Evolutionary conservation across 92 coral and sea anemone genomes (phyloP).

Genomic region (Anthopleura xanthogrammica): DNA sequence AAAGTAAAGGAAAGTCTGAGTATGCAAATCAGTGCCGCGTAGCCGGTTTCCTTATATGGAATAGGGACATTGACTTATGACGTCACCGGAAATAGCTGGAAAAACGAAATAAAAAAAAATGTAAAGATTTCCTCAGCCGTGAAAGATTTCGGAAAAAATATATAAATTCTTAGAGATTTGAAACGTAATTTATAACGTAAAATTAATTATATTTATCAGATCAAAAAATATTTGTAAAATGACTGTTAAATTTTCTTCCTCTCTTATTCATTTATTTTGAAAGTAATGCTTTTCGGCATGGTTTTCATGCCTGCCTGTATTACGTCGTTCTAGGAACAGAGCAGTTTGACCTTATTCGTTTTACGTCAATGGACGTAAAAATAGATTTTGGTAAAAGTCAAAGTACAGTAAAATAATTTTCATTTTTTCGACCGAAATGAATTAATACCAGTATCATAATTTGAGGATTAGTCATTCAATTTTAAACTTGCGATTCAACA

Average conservation of each 20-base stretch:
- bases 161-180: too few species aligned
- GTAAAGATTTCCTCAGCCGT: not conserved
- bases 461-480: not conserved
- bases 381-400: not conserved
- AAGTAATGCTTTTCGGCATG: too few species aligned
- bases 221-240: too few species aligned
- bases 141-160: too few species aligned
- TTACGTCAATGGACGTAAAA: not conserved
- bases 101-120: not conserved
- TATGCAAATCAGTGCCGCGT: conserved; percentile 50
- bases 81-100: conserved; percentile 3
- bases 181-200: too few species aligned
- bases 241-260: too few species aligned
- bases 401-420: not conserved
- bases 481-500: not conserved
- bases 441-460: not conserved
- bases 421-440: not conserved
- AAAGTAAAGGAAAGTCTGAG: not conserved
- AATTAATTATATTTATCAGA: too few species aligned
- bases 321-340: not conserved
- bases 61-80: not conserved
- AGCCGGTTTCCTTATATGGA: conserved; percentile 56
- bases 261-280: too few species aligned
- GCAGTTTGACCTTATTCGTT: not conserved
- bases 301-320: too few species aligned